phyloP scores from a whole-genome alignment of 2,113 vertebrate genomes.

The Zingel zingel region DNA sequence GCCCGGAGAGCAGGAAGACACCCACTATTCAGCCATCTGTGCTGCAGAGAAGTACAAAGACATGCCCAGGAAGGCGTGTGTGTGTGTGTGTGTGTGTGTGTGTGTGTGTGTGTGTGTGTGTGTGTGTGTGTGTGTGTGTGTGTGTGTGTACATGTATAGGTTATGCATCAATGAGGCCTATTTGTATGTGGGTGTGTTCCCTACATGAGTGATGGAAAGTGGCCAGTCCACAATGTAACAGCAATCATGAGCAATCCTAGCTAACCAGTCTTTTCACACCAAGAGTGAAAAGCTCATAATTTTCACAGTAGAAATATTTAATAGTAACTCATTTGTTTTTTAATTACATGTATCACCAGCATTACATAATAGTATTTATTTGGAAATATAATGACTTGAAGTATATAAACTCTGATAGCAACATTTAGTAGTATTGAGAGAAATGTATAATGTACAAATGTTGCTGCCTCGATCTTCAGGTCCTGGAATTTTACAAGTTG shows the following conservation, averaged over 20 bases:
- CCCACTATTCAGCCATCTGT: constrained; percentile 82
- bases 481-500: not conserved
- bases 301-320: not conserved
- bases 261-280: constrained; percentile 16
- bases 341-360: not conserved
- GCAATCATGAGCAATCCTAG: not conserved
- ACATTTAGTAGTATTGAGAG: not conserved
- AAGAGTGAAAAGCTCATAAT: not conserved
- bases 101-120: no score
- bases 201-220: constrained; percentile 24
- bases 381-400: not conserved
- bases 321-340: not conserved
- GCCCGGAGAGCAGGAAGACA: constrained; percentile 67
- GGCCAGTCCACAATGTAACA: constrained; percentile 31
- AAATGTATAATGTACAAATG: not conserved
- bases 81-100: constrained; percentile 31
- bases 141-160: constrained; percentile 26
- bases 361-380: not conserved
- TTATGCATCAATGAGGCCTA: constrained; percentile 28
- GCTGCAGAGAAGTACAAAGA: constrained; percentile 68
- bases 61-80: constrained; percentile 21
- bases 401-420: not conserved
- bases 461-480: not conserved
- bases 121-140: no score
- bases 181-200: constrained; percentile 48